Evolutionary conservation across 2,797 vertebrate genomes (phyloP), one percentile per base, ranked within the genome.

Genomic region (Mergus octosetaceus): DNA sequence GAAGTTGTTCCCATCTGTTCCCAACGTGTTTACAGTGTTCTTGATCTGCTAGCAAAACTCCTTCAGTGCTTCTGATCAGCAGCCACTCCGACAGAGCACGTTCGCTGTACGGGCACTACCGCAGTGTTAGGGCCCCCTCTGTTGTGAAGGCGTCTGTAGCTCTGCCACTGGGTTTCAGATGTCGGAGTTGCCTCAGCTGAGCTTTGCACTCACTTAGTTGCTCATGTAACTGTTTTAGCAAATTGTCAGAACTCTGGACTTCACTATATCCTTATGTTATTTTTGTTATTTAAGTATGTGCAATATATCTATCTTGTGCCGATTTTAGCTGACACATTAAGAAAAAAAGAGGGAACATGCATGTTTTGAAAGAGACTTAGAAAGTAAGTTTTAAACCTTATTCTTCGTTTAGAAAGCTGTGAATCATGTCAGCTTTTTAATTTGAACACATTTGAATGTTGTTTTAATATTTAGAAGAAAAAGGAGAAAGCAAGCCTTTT

Each of bases 1-100:
- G 49, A 64, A 79, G 83, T 54, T 62, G 34, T 68, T 94, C 21
- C 74, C 75, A 61, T 87, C 65, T 92, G 53, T 89, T 94, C 74
- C 87, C 54, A 36, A 5, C 27, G 34, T 85, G 69, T 69, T 92
- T 77, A 43, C 0, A 3, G 21, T 58, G 41, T 36, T 88, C 85
- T 65, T 58, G 53, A 38, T 77, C 70, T 61, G 28, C 61, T 87
- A 61, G 90, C 54, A 87, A 62, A 83, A 90, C 69, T 43, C 34
- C 30, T 82, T 77, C 61, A n/a, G 27, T 69, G 88, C 39, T 39
- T 43, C 77, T 68, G 80, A 43, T 39, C n/a, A 90, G 86, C 53
- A 62, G 22, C 72, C 57, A 4, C 34, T 88, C 32, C 19, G 32
- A 14, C 15, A n/a, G 76, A 76, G 49, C 21, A 6, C 20, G 9